Evolutionary conservation across 2,888 invertebrate species (phyloP).

Genomic region (Allygus modestus): DNA sequence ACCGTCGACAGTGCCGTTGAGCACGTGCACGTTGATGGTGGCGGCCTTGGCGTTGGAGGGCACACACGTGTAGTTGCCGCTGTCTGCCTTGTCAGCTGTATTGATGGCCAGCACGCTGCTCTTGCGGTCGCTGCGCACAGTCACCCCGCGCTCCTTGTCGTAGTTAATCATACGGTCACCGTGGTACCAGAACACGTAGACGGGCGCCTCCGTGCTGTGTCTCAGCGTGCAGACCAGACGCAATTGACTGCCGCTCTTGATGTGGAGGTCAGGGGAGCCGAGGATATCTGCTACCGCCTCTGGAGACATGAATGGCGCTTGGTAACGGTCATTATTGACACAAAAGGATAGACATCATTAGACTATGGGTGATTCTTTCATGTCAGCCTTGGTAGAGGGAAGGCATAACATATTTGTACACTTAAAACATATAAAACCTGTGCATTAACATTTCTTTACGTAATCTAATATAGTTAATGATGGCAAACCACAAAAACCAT

Average conservation of each 20-base stretch:
- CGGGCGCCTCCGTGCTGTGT: conserved; percentile 83
- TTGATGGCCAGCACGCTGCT: conserved; percentile 73
- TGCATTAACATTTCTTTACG: no score
- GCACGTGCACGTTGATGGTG: conserved; percentile 83
- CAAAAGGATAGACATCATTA: no score
- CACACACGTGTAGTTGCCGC: conserved; percentile 85
- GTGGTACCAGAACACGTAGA: conserved; percentile 90
- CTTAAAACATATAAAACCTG: no score
- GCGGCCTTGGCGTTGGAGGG: conserved; percentile 82
- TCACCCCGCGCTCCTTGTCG: conserved; percentile 79
- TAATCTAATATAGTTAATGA: no score
- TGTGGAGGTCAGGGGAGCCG: conserved; percentile 84
- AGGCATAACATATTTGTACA: no score
- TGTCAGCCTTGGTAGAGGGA: no score
- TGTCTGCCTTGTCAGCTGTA: conserved; percentile 79
- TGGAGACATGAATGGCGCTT: no score
- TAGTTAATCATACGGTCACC: conserved; percentile 92
- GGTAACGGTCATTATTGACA: not conserved
- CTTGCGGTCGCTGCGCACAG: conserved; percentile 75
- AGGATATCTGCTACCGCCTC: conserved; percentile 85
- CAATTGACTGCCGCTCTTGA: conserved; percentile 84
- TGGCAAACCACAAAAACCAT: no score
- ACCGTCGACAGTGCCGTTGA: conserved; percentile 77
- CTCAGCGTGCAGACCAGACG: conserved; percentile 84
- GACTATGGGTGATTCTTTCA: no score